phyloP scores from a whole-genome alignment of 2,888 invertebrate genomes.

The Pasiphila rectangulata region DNA sequence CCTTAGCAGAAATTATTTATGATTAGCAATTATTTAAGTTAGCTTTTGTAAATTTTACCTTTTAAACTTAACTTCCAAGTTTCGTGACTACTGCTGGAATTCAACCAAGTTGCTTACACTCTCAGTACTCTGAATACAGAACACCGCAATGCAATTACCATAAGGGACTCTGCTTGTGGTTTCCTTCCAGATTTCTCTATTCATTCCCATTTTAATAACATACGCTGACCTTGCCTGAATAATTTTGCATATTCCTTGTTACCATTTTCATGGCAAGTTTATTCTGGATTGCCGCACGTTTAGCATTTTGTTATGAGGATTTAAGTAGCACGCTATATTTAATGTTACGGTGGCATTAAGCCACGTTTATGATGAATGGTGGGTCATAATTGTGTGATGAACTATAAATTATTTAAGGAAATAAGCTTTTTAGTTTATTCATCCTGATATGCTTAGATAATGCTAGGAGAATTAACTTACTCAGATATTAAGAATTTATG shows the following conservation, averaged over 20 bases:
- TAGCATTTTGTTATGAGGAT: slow-evolving; percentile 9
- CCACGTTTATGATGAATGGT: not conserved
- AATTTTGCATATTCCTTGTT: slow-evolving; percentile 28
- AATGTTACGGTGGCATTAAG: not conserved
- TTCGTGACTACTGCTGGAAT: not conserved
- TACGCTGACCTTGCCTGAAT: slow-evolving; percentile 32
- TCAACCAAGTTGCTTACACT: not conserved
- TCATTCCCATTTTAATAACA: slow-evolving; percentile 29
- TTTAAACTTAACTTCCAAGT: no score
- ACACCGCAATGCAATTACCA: slow-evolving; percentile 30
- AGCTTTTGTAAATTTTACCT: no score
- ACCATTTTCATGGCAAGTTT: slow-evolving; percentile 20
- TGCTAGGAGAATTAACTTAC: no score
- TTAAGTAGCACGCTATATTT: slow-evolving; percentile 17
- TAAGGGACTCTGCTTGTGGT: slow-evolving; percentile 28
- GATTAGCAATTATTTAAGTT: no score
- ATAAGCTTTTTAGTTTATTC: no score
- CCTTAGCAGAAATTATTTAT: no score
- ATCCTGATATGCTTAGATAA: no score
- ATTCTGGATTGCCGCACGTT: slow-evolving; percentile 13
- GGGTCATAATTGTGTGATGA: slow-evolving; percentile 3
- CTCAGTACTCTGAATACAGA: slow-evolving; percentile 12
- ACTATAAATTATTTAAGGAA: slow-evolving; percentile 1
- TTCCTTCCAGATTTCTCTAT: slow-evolving; percentile 29
- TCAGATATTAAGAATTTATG: no score